Evolutionary conservation across 2,113 vertebrate species (phyloP).

Genomic region (Melanerpes formicivorus): DNA sequence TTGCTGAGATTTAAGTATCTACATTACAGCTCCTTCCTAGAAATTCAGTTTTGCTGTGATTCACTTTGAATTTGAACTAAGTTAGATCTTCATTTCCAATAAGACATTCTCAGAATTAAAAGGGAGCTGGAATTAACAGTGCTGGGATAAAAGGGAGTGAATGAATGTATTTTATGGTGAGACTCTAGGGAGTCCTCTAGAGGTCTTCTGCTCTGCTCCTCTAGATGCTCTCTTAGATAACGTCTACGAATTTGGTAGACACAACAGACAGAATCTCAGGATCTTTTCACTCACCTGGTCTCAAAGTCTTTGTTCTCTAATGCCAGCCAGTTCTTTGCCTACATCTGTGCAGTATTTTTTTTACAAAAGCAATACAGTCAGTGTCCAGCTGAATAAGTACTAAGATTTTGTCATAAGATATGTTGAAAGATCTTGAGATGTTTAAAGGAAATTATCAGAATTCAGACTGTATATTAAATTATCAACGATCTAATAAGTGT

Average conservation of each 20-base stretch:
- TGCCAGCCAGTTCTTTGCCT: slow-evolving; percentile 25
- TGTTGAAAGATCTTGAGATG: slow-evolving; percentile 39
- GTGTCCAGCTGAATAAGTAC: neutral
- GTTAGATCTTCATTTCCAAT: neutral
- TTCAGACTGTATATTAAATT: slow-evolving; percentile 70
- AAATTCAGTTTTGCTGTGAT: neutral
- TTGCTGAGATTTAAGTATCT: neutral
- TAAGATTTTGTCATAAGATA: slow-evolving; percentile 24
- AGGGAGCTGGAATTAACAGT: neutral
- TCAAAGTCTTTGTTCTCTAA: slow-evolving; percentile 31
- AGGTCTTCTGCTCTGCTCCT: neutral
- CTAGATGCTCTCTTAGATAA: neutral
- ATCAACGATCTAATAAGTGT: slow-evolving; percentile 76
- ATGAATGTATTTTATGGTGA: neutral
- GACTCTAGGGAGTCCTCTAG: neutral
- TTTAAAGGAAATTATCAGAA: slow-evolving; percentile 63
- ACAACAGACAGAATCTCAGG: slow-evolving; percentile 4
- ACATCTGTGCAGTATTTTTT: neutral
- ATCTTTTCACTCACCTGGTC: slow-evolving; percentile 32
- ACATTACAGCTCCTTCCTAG: neutral
- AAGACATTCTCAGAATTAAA: neutral
- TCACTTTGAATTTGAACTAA: neutral
- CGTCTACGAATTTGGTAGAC: neutral
- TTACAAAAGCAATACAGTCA: neutral
- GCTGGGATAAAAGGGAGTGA: neutral